Evolutionary conservation across 2,113 vertebrate genomes (phyloP).

Genomic region (Rhinopomastus cyanomelas): DNA sequence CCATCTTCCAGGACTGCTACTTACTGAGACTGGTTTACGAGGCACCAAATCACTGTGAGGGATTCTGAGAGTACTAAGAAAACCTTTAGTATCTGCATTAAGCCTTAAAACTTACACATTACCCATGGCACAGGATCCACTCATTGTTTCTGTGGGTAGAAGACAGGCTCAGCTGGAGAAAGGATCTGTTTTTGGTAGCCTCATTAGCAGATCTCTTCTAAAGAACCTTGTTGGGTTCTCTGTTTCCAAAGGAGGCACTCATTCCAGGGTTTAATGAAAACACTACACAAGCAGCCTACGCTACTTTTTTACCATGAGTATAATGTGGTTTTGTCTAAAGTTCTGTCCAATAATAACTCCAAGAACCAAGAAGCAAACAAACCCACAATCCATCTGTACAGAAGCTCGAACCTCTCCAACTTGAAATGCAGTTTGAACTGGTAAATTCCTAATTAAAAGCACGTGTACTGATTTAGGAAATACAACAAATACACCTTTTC

Average conservation of each 20-base stretch:
- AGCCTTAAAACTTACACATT: neutral
- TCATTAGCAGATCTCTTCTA: neutral
- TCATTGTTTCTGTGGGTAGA: neutral
- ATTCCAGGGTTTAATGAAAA: neutral
- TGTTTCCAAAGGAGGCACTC: neutral
- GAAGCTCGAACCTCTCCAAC: neutral
- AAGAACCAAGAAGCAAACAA: neutral
- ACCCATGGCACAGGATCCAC: neutral
- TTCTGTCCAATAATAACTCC: neutral
- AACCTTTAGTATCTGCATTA: neutral
- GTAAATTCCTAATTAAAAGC: neutral
- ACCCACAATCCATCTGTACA: neutral
- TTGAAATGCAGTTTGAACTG: neutral
- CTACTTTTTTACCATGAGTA: neutral
- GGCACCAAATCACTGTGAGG: neutral
- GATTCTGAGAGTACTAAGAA: neutral
- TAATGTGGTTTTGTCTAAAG: neutral
- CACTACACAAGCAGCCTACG: neutral
- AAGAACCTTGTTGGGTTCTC: neutral
- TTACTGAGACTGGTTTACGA: neutral
- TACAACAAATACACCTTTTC: neutral
- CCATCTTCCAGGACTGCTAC: neutral
- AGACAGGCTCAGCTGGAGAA: neutral
- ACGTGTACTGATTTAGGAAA: neutral
- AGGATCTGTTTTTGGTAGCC: neutral